These are phyloP conservation scores for Diarsia dahlii DNA, from an alignment of 2,888 invertebrate genomes.

Conservation along the genomic window DNA sequence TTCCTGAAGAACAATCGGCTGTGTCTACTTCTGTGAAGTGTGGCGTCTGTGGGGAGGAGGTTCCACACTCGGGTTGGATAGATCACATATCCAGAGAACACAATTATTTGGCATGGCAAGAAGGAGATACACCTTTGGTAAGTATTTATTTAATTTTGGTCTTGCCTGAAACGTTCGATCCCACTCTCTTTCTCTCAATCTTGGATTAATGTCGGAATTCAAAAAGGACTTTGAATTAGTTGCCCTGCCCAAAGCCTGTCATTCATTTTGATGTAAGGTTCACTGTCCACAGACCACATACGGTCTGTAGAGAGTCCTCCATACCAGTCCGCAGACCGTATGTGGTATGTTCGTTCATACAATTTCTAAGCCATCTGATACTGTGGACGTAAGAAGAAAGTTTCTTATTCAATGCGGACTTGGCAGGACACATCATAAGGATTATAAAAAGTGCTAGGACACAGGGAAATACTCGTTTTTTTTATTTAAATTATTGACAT, in stretches of 20 bases:
- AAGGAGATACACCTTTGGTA: conserved; percentile 69
- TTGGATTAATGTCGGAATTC: not conserved
- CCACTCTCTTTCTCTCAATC: not conserved
- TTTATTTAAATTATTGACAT: too few relatives aligned
- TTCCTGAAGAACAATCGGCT: not conserved
- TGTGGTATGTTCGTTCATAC: too few relatives aligned
- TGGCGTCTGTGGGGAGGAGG: conserved; percentile 54
- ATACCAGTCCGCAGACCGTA: too few relatives aligned
- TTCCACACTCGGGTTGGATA: conserved; percentile 65
- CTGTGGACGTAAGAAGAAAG: too few relatives aligned
- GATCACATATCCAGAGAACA: conserved; percentile 72
- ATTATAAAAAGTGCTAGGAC: too few relatives aligned
- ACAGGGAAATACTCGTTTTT: too few relatives aligned
- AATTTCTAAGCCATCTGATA: too few relatives aligned
- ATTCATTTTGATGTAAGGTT: not conserved
- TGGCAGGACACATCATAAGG: too few relatives aligned
- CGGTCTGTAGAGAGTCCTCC: too few relatives aligned
- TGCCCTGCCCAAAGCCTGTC: not conserved
- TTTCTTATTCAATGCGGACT: too few relatives aligned
- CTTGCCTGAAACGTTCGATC: not conserved
- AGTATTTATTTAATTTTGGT: conserved; percentile 21
- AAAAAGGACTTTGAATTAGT: not conserved
- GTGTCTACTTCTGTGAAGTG: conserved; percentile 38
- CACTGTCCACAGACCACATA: too few relatives aligned
- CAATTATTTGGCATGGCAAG: conserved; percentile 75